Conservation (phyloP, 1,140 invertebrate species). For the Berghia stephanieae region DNA sequence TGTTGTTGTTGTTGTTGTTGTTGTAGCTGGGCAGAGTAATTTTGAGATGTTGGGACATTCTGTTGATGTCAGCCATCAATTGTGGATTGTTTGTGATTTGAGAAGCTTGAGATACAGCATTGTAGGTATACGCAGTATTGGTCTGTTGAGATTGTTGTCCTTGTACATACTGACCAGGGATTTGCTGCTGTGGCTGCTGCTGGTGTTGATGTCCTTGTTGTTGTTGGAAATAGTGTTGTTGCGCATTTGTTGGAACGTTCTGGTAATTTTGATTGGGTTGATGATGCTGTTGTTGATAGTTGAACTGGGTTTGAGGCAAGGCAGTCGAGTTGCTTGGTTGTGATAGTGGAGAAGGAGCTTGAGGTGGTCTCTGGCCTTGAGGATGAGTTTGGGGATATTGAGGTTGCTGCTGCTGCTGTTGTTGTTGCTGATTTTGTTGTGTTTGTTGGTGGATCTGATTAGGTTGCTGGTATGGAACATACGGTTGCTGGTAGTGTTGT, state of each 20-base stretch:
- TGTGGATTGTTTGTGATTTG: no score
- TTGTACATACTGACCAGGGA: slow-evolving; percentile 32
- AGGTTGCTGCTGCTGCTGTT: slow-evolving; percentile 12
- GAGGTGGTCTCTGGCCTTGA: neutral
- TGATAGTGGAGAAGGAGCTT: neutral
- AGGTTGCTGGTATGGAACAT: neutral
- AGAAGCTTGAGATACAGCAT: no score
- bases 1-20: neutral
- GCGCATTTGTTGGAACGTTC: neutral
- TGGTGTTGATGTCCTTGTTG: slow-evolving; percentile 27
- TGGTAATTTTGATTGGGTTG: slow-evolving; percentile 2
- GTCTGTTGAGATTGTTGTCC: no score
- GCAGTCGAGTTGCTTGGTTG: no score
- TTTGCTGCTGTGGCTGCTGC: slow-evolving; percentile 27
- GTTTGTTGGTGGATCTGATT: neutral
- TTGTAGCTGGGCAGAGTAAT: slow-evolving; percentile 18
- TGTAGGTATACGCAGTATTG: no score
- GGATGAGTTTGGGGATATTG: neutral
- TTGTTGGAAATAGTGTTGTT: slow-evolving; percentile 26
- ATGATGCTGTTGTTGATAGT: slow-evolving; percentile 36
- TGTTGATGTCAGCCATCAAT: no score
- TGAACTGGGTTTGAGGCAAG: slow-evolving; percentile 10
- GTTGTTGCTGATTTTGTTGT: slow-evolving; percentile 22
- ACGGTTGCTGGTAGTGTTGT: slow-evolving; percentile 24
- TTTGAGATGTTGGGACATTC: neutral